These are phyloP conservation scores for Ceratina calcarata DNA, from an alignment of 1,140 invertebrate genomes.

Conservation along the genomic window DNA sequence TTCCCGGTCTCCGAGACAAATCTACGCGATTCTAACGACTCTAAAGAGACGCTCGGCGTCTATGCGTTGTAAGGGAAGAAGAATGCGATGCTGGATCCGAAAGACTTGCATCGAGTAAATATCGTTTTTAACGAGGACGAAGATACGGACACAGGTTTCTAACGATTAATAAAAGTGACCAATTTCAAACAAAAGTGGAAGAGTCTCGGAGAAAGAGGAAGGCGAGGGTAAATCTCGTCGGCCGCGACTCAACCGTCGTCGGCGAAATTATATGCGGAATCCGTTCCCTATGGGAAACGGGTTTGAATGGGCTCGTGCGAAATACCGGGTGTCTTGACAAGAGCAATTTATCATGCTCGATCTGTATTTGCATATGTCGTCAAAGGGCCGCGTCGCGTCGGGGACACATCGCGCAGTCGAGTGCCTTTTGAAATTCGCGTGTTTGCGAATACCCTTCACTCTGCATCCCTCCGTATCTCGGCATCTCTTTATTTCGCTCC, in stretches of 20 bases:
- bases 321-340: slow-evolving; percentile 80
- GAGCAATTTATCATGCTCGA: slow-evolving; percentile 81
- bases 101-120: background rate
- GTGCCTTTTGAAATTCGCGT: slow-evolving; percentile 80
- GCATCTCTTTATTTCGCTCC: slow-evolving; percentile 54
- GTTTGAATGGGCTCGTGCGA: slow-evolving; percentile 76
- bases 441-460: slow-evolving; percentile 77
- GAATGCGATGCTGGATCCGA: background rate
- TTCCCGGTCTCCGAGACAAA: slow-evolving; percentile 7
- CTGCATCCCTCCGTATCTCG: slow-evolving; percentile 7
- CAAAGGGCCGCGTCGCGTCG: slow-evolving; percentile 75
- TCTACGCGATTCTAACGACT: slow-evolving; percentile 10
- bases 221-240: slow-evolving; percentile 5
- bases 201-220: background rate
- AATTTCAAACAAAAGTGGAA: background rate
- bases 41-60: background rate
- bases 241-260: slow-evolving; percentile 54
- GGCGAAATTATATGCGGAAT: slow-evolving; percentile 73
- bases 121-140: background rate
- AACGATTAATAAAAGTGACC: too few species aligned
- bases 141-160: background rate
- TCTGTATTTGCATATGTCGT: slow-evolving; percentile 81
- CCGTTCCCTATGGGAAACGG: slow-evolving; percentile 69
- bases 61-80: background rate
- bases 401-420: slow-evolving; percentile 80